Conservation (phyloP, 92 coral and sea anemone species). For the Anthopleura xanthogrammica region DNA sequence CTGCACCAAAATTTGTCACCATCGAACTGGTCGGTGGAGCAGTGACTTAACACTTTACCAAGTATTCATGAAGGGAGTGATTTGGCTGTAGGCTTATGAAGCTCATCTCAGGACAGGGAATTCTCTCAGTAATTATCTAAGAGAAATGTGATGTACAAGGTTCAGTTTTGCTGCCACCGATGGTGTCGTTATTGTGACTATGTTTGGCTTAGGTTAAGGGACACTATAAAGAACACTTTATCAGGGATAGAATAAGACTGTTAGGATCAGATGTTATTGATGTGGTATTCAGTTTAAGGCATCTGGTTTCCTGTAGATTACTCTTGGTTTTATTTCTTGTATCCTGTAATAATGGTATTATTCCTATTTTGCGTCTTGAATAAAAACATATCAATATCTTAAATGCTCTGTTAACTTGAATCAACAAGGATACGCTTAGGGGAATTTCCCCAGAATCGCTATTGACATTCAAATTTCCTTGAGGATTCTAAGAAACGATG, state of each 20-base stretch:
- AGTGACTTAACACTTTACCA: constrained; percentile 68
- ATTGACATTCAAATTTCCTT: too few relatives aligned
- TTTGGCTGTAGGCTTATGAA: constrained; percentile 88
- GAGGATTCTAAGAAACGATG: not conserved
- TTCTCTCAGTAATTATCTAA: constrained; percentile 39
- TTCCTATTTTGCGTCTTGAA: not conserved
- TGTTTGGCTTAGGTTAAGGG: too few relatives aligned
- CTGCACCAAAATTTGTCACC: constrained; percentile 55
- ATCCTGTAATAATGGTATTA: constrained; percentile 47
- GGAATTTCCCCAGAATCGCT: not conserved
- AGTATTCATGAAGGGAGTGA: constrained; percentile 70
- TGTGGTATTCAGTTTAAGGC: too few relatives aligned
- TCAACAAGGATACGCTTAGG: not conserved
- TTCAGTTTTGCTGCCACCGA: not conserved
- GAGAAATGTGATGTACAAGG: constrained; percentile 24
- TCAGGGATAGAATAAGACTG: too few relatives aligned
- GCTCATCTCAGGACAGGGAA: constrained; percentile 68
- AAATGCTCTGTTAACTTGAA: too few relatives aligned
- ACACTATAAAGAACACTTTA: too few relatives aligned
- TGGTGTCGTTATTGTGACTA: too few relatives aligned
- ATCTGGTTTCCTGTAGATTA: not conserved
- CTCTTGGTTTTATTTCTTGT: constrained; percentile 34
- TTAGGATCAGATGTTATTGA: not conserved
- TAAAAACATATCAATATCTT: constrained; percentile 19
- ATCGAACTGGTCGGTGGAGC: constrained; percentile 49